A percentile compares a stretch with the other conserved stretches of the same genome.
Evolutionary conservation across 1,140 invertebrate genomes (phyloP).

Genomic region (Zaprionus ghesquierei): DNA sequence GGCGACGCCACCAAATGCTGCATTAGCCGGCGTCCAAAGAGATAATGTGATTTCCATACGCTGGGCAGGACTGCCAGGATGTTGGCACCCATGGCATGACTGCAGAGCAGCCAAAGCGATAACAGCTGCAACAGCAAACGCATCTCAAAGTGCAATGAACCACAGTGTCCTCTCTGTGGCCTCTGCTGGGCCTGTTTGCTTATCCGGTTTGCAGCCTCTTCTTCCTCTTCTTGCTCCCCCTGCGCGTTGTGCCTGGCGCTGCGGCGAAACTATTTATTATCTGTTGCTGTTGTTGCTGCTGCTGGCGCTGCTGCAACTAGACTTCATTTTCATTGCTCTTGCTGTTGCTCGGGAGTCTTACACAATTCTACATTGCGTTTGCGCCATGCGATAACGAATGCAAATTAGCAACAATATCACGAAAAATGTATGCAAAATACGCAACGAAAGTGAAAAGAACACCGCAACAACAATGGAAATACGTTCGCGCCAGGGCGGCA

Average conservation of each 20-base stretch:
- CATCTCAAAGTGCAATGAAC: conserved; percentile 51
- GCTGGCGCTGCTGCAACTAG: conserved; percentile 26
- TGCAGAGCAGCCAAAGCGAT: conserved; percentile 37
- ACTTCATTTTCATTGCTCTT: conserved; percentile 55
- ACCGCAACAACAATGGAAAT: conserved; percentile 48
- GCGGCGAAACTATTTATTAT: conserved; percentile 61
- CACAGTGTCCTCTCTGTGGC: conserved; percentile 14
- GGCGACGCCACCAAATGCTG: conserved; percentile 80
- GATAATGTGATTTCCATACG: conserved; percentile 78
- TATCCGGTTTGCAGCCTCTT: conserved; percentile 60
- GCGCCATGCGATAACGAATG: conserved; percentile 41
- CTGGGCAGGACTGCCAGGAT: conserved; percentile 75
- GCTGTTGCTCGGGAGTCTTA: conserved; percentile 25
- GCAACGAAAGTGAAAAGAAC: conserved; percentile 72
- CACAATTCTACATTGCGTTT: conserved; percentile 38
- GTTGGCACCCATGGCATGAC: conserved; percentile 50
- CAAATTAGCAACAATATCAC: conserved; percentile 40
- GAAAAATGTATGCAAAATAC: conserved; percentile 35
- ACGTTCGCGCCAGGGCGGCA: conserved; percentile 23
- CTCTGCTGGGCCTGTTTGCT: conserved; percentile 31
- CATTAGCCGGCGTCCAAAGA: conserved; percentile 77
- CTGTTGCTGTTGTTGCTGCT: conserved; percentile 49
- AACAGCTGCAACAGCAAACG: conserved; percentile 47
- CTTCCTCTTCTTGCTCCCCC: conserved; percentile 10
- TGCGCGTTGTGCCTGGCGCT: conserved; percentile 1